Conservation (phyloP, 2,888 invertebrate species). For the Phengaris alcon region DNA sequence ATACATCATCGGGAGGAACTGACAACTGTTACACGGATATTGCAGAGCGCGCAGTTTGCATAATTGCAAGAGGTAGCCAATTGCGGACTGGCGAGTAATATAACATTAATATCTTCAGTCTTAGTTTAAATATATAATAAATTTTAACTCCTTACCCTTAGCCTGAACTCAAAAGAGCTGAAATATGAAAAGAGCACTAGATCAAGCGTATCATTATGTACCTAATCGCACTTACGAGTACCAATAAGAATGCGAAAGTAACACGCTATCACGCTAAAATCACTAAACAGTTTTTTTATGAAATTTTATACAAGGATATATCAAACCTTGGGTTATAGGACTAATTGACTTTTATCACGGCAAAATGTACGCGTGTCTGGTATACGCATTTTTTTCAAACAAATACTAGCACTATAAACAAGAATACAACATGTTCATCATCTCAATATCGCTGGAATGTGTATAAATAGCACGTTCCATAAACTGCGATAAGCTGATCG, state of each 20-base stretch:
- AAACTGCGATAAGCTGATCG: conserved; percentile 12
- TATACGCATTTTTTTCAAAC: not conserved
- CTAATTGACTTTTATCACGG: too few species aligned
- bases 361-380: not conserved
- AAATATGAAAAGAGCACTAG: not conserved
- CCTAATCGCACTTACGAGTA: too few species aligned
- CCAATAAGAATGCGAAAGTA: too few species aligned
- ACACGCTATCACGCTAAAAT: too few species aligned
- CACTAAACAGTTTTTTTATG: too few species aligned
- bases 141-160: not conserved
- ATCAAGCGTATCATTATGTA: too few species aligned
- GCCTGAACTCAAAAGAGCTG: not conserved
- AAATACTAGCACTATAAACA: not conserved
- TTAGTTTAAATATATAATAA: not conserved
- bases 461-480: conserved; percentile 22
- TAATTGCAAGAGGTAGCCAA: not conserved
- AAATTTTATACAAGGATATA: too few species aligned
- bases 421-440: not conserved
- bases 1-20: conserved; percentile 30
- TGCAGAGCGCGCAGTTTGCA: not conserved
- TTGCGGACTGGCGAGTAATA: not conserved
- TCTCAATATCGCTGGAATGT: not conserved
- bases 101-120: not conserved
- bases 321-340: too few species aligned
- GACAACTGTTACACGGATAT: conserved; percentile 10